phyloP scores from a whole-genome alignment of 2,888 invertebrate genomes.

The Sinhomidia bicolor region DNA sequence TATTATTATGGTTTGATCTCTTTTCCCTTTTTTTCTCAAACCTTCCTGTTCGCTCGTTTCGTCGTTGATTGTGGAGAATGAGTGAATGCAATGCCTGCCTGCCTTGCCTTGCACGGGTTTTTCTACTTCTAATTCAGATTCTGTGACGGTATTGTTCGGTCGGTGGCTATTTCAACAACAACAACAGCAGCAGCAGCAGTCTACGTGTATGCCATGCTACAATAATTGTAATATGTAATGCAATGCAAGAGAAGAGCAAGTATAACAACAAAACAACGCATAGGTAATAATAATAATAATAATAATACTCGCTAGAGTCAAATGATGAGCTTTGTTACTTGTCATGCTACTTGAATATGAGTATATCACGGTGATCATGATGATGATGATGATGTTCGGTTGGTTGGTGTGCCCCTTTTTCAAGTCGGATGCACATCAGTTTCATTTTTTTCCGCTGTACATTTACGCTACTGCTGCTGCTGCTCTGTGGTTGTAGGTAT shows the following conservation, averaged over 20 bases:
- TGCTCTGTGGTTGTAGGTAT: neutral
- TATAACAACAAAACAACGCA: no score
- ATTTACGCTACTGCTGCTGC: neutral
- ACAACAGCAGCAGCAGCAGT: neutral
- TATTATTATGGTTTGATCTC: neutral
- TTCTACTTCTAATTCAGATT: constrained; percentile 31
- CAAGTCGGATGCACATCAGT: constrained; percentile 72
- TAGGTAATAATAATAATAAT: no score
- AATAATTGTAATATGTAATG: neutral
- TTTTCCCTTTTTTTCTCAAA: constrained; percentile 56
- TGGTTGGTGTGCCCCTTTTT: constrained; percentile 69
- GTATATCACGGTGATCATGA: neutral
- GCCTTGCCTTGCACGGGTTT: constrained; percentile 49
- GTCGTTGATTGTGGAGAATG: constrained; percentile 10
- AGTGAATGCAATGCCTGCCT: no score
- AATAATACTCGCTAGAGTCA: neutral
- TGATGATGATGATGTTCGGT: constrained; percentile 44
- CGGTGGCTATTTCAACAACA: constrained; percentile 15
- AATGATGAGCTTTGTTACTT: constrained; percentile 60
- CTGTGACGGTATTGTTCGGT: constrained; percentile 64
- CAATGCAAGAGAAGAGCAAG: constrained; percentile 1
- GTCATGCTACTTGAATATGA: constrained; percentile 65
- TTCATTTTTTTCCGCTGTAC: constrained; percentile 62
- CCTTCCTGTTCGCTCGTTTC: constrained; percentile 40
- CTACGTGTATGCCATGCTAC: neutral